Percentiles rank a stretch among this genome's conserved stretches.
Evolutionary conservation across 2,113 vertebrate genomes (phyloP).

Genomic region (Asarcornis scutulata): DNA sequence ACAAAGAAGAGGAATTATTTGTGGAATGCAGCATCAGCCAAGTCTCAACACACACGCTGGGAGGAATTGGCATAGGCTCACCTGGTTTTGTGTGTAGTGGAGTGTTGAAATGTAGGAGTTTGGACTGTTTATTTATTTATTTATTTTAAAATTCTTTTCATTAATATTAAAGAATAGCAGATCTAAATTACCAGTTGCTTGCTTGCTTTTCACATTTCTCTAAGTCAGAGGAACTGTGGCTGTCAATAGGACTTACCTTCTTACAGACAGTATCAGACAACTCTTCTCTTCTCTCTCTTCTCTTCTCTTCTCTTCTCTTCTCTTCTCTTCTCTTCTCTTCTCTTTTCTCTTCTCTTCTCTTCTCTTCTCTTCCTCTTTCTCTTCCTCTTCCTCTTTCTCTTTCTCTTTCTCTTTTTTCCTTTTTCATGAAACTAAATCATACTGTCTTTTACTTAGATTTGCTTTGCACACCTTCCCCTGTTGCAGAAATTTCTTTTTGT

Average conservation of each 20-base stretch:
- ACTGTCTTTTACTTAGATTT: not conserved
- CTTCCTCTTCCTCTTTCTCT: too few species aligned
- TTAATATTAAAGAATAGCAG: not conserved
- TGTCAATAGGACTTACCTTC: not conserved
- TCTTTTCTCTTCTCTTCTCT: not conserved
- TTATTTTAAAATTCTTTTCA: not conserved
- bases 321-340: too few species aligned
- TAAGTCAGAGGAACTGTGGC: not conserved
- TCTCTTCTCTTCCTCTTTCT: too few species aligned
- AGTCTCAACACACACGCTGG: conserved; percentile 58
- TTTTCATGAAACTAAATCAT: not conserved
- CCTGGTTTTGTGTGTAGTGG: conserved; percentile 23
- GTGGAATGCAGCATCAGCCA: conserved; percentile 62
- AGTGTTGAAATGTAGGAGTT: not conserved
- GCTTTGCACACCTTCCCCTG: not conserved
- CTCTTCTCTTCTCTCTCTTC: too few species aligned
- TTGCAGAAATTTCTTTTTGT: not conserved
- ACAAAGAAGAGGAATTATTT: conserved; percentile 42
- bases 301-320: not conserved
- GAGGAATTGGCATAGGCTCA: not conserved
- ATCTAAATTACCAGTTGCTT: not conserved
- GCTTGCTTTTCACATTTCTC: not conserved
- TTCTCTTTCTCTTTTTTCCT: not conserved
- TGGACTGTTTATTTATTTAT: not conserved
- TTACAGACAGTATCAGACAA: not conserved